phyloP scores from a whole-genome alignment of 1,140 invertebrate species.

The Cryptotermes secundus region DNA sequence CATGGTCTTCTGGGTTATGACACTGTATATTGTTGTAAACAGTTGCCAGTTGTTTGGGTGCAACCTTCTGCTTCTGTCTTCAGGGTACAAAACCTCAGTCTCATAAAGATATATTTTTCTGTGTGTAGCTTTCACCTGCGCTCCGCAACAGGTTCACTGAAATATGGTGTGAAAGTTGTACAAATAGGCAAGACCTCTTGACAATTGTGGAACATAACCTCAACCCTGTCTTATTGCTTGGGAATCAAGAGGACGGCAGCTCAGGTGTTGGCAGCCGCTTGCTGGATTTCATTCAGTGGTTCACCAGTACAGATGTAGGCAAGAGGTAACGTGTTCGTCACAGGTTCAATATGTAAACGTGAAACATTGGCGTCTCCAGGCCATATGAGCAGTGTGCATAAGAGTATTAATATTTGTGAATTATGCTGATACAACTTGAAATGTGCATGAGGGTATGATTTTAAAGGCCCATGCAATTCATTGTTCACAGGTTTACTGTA shows the following conservation, averaged over 20 bases:
- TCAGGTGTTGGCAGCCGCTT: slow-evolving; percentile 67
- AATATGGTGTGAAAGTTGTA: slow-evolving; percentile 91
- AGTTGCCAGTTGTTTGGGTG: no score
- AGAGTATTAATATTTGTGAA: no score
- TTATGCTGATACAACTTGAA: no score
- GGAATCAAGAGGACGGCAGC: slow-evolving; percentile 56
- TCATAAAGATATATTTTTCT: neutral
- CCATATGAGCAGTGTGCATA: no score
- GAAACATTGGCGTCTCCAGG: no score
- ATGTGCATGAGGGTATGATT: no score
- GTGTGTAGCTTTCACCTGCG: slow-evolving; percentile 82
- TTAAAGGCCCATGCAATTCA: neutral
- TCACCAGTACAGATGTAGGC: slow-evolving; percentile 65
- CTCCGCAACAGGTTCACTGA: slow-evolving; percentile 97
- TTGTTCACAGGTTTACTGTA: slow-evolving; percentile 57
- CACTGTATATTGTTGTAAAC: no score
- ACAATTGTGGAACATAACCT: slow-evolving; percentile 82
- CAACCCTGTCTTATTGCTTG: slow-evolving; percentile 49
- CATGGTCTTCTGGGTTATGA: no score
- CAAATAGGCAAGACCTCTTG: slow-evolving; percentile 68
- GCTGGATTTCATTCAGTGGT: slow-evolving; percentile 79
- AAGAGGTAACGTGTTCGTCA: slow-evolving; percentile 55
- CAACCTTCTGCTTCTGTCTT: no score
- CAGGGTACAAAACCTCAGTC: no score
- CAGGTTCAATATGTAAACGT: no score